Evolutionary conservation across 2,797 vertebrate genomes (phyloP).

Genomic region (Anguilla anguilla): DNA sequence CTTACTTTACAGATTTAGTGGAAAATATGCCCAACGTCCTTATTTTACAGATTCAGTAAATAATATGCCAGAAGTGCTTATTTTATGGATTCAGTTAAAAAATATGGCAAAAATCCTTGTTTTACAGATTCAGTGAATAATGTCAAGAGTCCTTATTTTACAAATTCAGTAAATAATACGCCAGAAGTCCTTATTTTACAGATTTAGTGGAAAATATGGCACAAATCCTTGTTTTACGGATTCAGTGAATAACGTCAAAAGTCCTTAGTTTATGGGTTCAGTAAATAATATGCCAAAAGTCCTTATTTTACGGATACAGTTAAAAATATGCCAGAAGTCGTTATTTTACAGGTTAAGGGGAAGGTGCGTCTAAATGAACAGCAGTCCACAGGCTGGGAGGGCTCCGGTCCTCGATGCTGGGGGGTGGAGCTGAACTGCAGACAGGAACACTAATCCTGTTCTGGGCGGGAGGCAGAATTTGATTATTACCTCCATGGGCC

Average conservation of each 20-base stretch:
- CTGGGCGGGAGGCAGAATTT: conserved; percentile 75
- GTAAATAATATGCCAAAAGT: not conserved
- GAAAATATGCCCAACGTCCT: not conserved
- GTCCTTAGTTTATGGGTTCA: not conserved
- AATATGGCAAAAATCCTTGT: not conserved
- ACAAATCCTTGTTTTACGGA: not conserved
- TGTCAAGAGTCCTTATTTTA: no score
- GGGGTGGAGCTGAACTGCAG: conserved; percentile 65
- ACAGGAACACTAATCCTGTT: conserved; percentile 72
- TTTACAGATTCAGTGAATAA: not conserved
- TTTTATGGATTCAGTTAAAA: not conserved
- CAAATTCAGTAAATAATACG: not conserved
- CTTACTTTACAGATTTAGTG: no score
- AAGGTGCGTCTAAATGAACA: not conserved
- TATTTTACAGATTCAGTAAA: not conserved
- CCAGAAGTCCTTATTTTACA: not conserved
- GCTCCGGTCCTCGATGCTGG: conserved; percentile 69
- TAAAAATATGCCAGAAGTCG: no score
- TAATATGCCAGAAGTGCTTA: not conserved
- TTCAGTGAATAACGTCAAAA: not conserved
- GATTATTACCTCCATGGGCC: conserved; percentile 74
- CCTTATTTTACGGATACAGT: not conserved
- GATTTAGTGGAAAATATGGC: no score
- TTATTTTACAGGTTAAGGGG: not conserved
- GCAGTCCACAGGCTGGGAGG: conserved; percentile 53